Evolutionary conservation across 2,113 vertebrate species (phyloP), one percentile per base, ranked within the genome.

Genomic region (Eidolon helvum): DNA sequence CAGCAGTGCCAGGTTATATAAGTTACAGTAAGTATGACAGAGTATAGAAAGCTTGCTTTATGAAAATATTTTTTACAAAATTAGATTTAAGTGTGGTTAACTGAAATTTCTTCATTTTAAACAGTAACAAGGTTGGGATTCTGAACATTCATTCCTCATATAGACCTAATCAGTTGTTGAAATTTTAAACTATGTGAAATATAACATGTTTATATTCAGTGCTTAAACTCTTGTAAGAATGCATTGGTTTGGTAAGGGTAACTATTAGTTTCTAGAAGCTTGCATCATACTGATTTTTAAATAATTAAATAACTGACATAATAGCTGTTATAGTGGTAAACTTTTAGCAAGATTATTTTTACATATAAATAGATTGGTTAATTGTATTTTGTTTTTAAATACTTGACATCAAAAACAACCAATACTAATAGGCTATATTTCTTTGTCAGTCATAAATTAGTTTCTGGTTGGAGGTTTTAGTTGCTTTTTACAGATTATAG

Each of bases 181-280:
- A 66, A 24, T 89, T 97, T 96, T 94, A 61, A 96, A 50, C 82
- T 93, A 45, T 95, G 28, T 96, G 83, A 97, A 77, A 74, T 85
- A 61, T 33, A 84, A 74, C 11, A 14, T 91, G 50, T 84, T 86
- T 96, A 30, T 90, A 94, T 48, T 90, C 33, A 50, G 50, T 92
- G 75, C 84, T 94, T 91, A 57, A 96, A 80, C 4, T 87, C n/a
- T 35, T 96, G 24, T 95, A 79, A 96, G 65, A 96, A 83, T 96
- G 78, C 91, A 57, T 95, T 95, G 65, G 61, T 71, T 91, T 91
- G 59, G 61, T 92, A 91, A 96, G 61, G 77, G 12, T 95, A 92
- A 95, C 53, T 95, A 79, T 95, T 93, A 50, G 94, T 80, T 95
- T 95, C n/a, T 90, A 88, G 72, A 90, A 79, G 11, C 30, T 84